Base-by-base conservation (phyloP, 1,140 invertebrate genomes). In the Trachymyrmex septentrionalis region DNA sequence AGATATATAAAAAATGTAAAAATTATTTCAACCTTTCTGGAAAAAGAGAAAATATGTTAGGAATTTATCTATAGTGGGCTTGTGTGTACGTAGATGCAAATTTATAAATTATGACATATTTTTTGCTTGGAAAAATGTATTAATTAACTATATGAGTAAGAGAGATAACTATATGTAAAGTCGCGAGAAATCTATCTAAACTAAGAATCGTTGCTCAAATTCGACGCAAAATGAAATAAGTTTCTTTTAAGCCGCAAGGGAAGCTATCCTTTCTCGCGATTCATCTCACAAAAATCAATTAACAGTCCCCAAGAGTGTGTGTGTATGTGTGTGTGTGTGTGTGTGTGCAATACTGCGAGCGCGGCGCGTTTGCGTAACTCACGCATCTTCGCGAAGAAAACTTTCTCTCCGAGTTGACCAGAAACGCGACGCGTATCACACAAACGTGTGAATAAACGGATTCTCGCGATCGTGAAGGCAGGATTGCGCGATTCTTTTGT, bases 401-500 rank as follows among this genome's bases (percentile, higher is more conserved):
- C 85, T 86, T 82, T 86, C 77, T 82, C 85, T 61, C 48, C 21
- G 57, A 21, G 21, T 67, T 53, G 72, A 85, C 24, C 30, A 14
- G 44, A 50, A 67, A n/a, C 48, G 10, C 50, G 77, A 48, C 24
- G 44, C n/a, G 48, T 64, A 85, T 53, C 10, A 2, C 53, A 27
- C 21, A 16, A 30, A 53, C 48, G 48, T 50, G 64, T 50, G 75
- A 86, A 53, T 44, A 48, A 78, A 53, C 48, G 76, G 55, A 86
- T 69, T 38, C 12, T 30, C 16, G 75, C 50, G 75, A 48, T 80
- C 72, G 67, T 84, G 2, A 14, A 27, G 53, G n/a, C 63, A 69
- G 61, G 64, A 82, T 86, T 71, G 77, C 55, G 30, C 71, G 86
- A 76, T 86, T 34, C 69, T 67, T 85, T 87, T 85, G 69, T n/a